These are phyloP conservation scores for Bruchidius siliquastri DNA, from an alignment of 2,888 invertebrate genomes.

Conservation along the genomic window DNA sequence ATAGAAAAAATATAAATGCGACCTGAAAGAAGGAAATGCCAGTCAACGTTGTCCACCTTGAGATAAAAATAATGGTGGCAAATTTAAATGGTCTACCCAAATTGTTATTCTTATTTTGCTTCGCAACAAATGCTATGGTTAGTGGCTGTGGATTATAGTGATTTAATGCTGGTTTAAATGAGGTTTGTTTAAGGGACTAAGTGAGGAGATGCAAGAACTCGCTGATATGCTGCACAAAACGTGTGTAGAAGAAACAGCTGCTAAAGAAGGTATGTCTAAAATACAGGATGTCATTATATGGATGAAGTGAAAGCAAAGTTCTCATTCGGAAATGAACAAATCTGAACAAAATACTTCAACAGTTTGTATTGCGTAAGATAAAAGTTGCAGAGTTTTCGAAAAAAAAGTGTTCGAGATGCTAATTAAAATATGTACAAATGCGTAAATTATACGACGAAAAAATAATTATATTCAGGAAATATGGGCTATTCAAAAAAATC, in stretches of 20 bases:
- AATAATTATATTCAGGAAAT: no score
- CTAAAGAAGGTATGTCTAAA: constrained; percentile 33
- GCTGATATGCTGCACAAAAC: constrained; percentile 36
- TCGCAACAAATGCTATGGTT: not conserved
- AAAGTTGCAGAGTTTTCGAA: no score
- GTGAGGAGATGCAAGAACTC: constrained; percentile 37
- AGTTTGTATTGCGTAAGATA: no score
- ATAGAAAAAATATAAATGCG: not conserved
- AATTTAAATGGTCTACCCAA: not conserved
- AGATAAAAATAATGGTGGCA: not conserved
- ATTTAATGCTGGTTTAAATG: constrained; percentile 1
- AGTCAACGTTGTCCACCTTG: not conserved
- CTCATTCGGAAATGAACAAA: no score
- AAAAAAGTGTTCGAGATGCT: no score
- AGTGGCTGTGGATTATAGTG: not conserved
- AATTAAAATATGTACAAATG: no score
- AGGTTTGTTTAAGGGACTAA: constrained; percentile 17
- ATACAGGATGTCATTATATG: no score
- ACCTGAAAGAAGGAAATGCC: not conserved
- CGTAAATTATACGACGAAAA: no score
- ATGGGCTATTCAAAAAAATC: no score
- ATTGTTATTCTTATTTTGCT: not conserved
- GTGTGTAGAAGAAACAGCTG: constrained; percentile 38
- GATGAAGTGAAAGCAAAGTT: no score
- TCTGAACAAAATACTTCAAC: no score